Base-by-base conservation (phyloP, 2,888 invertebrate species). In the Eupithecia subumbrata region DNA sequence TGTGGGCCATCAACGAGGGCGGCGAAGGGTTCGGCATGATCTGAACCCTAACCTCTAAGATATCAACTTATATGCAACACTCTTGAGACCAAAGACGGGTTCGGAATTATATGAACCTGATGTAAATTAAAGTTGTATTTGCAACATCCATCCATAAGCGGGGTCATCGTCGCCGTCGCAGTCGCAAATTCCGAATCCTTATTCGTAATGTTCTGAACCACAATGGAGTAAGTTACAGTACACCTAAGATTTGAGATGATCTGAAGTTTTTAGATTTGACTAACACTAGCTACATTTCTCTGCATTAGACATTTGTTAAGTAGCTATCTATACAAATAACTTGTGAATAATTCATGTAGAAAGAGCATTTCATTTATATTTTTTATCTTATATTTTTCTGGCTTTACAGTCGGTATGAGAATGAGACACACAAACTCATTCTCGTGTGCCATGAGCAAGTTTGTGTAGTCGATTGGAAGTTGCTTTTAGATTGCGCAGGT, bases 1-100 rank as follows among this genome's bases (percentile, higher is more conserved):
- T 98, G 18, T 95, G 98, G 91, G 98, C 99, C 82, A 98, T 99
- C 90, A 98, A 98, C 92, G 99, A 99, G 95, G 99, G 99, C 66
- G 98, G 97, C 52, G 99, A 99, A 95, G 99, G 99, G 16, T 99
- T 99, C 92, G 93, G 89, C 71, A 91, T 94, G 92, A 90, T 93
- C 60, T 92, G 86, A 45, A 66, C 37, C 66, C n/a, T 66, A 66
- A 16, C 11, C 7, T n/a, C 11, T 4, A 22, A 56, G 11, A 56
- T 56, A 56, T 52, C n/a, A n/a, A 3, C n/a, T n/a, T 52, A 52
- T 56, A 22, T 22, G 56, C 56, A 56, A 56, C n/a, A 22, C 22
- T 56, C 56, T 4, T 48, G 11, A 52, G 60, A 60, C 7, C 63
- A 7, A 43, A 48, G 48, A n/a, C n/a, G 7, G 48, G n/a, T 18